Conservation (phyloP, 2,113 vertebrate species). For the Platichthys stellatus region DNA sequence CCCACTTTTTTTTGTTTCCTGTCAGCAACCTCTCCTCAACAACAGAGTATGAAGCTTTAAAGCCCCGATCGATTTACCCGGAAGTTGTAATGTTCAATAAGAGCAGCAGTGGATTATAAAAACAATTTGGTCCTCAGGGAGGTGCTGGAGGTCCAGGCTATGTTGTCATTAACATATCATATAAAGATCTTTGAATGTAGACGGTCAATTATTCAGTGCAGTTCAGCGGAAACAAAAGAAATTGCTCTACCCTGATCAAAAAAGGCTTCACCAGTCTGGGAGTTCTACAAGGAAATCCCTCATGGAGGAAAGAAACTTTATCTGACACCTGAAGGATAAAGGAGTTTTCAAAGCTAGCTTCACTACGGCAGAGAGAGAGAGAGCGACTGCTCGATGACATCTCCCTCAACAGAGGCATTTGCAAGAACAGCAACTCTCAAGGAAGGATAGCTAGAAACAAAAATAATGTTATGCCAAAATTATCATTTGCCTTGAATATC, state of each 20-base stretch:
- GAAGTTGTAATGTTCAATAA: background rate
- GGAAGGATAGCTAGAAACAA: no score
- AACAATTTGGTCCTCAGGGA: constrained; percentile 1
- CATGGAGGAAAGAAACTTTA: background rate
- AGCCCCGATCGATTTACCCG: background rate
- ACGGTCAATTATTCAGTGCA: no score
- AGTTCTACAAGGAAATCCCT: background rate
- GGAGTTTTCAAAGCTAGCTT: background rate
- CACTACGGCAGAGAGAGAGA: no score
- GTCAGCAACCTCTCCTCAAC: constrained; percentile 25
- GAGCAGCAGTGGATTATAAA: background rate
- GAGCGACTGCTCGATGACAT: no score
- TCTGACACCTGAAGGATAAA: background rate
- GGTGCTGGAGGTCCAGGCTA: background rate
- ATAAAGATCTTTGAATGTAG: no score
- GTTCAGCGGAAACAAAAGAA: no score
- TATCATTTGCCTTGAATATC: no score
- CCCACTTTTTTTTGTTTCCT: constrained; percentile 30
- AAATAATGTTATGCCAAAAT: no score
- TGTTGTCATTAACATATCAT: background rate
- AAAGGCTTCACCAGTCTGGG: background rate
- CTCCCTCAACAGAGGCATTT: no score
- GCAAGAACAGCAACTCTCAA: no score
- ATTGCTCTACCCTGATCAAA: no score
- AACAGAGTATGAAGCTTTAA: constrained; percentile 28